phyloP scores from a whole-genome alignment of 2,797 vertebrate genomes.

The Otus scops region DNA sequence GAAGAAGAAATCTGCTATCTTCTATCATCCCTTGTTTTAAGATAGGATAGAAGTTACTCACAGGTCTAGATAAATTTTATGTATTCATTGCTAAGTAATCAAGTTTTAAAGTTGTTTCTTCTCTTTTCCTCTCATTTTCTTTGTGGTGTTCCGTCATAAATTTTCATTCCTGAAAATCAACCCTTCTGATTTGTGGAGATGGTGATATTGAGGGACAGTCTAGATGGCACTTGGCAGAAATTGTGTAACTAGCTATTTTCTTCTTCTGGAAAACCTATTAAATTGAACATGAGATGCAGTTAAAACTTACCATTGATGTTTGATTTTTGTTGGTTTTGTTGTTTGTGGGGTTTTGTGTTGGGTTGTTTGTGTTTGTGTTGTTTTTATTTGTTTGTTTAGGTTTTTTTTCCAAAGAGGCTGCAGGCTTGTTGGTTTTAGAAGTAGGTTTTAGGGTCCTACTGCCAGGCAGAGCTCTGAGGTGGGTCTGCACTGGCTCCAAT shows the following conservation, averaged over 20 bases:
- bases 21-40: neutral
- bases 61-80: neutral
- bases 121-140: neutral
- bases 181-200: neutral
- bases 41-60: neutral
- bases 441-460: neutral
- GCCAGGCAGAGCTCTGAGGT: neutral
- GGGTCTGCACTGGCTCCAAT: rapidly evolving
- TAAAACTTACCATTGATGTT: neutral
- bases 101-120: neutral
- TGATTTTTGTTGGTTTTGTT: neutral
- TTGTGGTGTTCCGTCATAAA: rapidly evolving
- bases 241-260: neutral
- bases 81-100: neutral
- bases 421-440: neutral
- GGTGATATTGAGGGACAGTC: neutral
- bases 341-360: neutral
- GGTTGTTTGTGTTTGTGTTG: neutral
- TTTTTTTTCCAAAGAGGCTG: neutral
- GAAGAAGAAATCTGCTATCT: neutral
- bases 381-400: neutral
- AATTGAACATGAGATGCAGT: neutral
- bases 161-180: neutral
- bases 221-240: neutral
- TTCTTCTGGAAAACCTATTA: neutral